Base-by-base conservation (phyloP, 2,113 vertebrate species). In the Tragelaphus imberbis region DNA sequence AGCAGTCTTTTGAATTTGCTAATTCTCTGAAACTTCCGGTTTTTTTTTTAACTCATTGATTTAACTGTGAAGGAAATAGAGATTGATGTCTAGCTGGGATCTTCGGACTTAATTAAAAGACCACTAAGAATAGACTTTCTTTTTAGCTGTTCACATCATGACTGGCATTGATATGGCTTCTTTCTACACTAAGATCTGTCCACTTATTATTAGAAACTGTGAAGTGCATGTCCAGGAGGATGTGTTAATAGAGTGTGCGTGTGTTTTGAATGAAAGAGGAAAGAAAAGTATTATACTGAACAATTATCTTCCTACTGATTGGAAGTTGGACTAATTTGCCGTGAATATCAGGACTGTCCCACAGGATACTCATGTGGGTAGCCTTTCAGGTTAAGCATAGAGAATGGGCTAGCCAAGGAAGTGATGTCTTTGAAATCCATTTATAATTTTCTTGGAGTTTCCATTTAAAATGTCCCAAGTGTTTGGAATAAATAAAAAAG, bases 31-130 rank as follows among this genome's bases (percentile, higher is more conserved):
- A 95, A 88, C 30, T 71, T 97, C 4, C 30, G 30, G n/a, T 30
- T 15, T 15, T 28, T 49, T 89, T 44, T 77, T 94, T 47, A 23
- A 47, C 61, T 75, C 17, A 61, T n/a, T 92, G 75, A 86, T 63
- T 6, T 94, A 91, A 75, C 55, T 84, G 68, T 59, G 63, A 97
- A 94, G 82, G 53, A 97, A 93, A 90, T 14, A 95, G 51, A 90
- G 61, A 87, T 10, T 89, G 59, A 59, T 92, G 23, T 81, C 65
- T 92, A 75, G 17, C 19, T 91, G 47, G 51, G 82, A 36, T 93
- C 9, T 40, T 80, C 36, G 19, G 40, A 44, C 49, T 91, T 94
- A 85, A 97, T 94, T 95, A 93, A 93, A 92, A 89, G 7, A 27
- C 8, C 12, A 5, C 51, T 87, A 21, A 86, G 23, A 91, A 96